phyloP scores from a whole-genome alignment of 2,888 invertebrate genomes.

The Ferrisia virgata region DNA sequence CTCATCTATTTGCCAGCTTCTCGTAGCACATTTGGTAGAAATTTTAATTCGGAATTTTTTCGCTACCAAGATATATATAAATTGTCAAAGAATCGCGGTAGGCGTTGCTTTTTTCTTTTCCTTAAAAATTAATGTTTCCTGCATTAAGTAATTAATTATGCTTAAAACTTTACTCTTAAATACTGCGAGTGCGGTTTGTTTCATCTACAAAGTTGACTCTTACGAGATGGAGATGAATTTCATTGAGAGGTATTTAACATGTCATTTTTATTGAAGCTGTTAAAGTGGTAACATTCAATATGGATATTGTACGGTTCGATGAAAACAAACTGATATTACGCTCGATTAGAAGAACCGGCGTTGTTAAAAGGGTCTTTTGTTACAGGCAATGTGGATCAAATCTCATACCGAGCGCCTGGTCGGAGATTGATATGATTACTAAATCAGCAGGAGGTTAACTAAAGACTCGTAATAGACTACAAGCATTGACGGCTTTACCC shows the following conservation, averaged over 20 bases:
- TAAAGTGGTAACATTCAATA: neutral
- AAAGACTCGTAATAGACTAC: slow-evolving; percentile 44
- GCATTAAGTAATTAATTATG: slow-evolving; percentile 23
- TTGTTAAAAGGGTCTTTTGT: slow-evolving; percentile 37
- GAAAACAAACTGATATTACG: slow-evolving; percentile 37
- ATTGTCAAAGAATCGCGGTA: slow-evolving; percentile 2
- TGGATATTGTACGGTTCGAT: neutral
- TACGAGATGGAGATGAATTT: neutral
- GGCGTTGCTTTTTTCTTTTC: neutral
- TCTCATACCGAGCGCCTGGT: slow-evolving; percentile 34
- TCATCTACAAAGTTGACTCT: neutral
- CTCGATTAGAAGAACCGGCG: slow-evolving; percentile 34
- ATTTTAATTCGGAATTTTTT: slow-evolving; percentile 16
- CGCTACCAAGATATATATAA: slow-evolving; percentile 5
- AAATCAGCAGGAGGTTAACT: slow-evolving; percentile 43
- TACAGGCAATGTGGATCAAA: slow-evolving; percentile 37
- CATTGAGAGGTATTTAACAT: neutral
- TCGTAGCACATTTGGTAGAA: neutral
- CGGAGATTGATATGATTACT: slow-evolving; percentile 45
- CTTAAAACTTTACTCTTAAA: neutral
- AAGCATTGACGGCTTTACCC: slow-evolving; percentile 39
- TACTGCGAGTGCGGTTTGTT: neutral
- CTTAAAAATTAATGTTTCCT: slow-evolving; percentile 17
- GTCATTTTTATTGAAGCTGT: neutral
- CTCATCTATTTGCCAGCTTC: neutral